Evolutionary conservation across 2,888 invertebrate species (phyloP).

Genomic region (Crocallis elinguaria): DNA sequence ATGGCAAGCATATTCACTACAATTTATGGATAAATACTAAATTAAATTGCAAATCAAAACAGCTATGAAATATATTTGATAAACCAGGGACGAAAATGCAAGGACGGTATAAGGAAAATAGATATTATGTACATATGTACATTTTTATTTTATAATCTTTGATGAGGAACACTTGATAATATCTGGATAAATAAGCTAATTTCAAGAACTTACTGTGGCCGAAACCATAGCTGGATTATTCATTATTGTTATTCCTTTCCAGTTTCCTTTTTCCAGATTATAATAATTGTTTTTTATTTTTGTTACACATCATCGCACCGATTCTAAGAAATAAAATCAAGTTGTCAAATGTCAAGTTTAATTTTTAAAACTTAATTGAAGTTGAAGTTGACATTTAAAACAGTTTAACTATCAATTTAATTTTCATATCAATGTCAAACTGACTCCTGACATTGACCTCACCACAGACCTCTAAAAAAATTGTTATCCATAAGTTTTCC

Average conservation of each 20-base stretch:
- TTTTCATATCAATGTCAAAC: not conserved
- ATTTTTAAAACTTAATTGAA: too few relatives aligned
- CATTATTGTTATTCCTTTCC: conserved; percentile 38
- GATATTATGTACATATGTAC: too few relatives aligned
- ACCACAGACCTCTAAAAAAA: too few relatives aligned
- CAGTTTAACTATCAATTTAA: not conserved
- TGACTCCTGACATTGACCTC: too few relatives aligned
- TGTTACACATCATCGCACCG: conserved; percentile 21
- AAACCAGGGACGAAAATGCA: not conserved
- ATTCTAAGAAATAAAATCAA: conserved; percentile 4
- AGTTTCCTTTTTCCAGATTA: not conserved
- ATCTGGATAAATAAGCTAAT: not conserved
- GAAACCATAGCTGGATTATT: conserved; percentile 74
- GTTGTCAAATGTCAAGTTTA: conserved; percentile 30
- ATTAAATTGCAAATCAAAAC: conserved; percentile 11
- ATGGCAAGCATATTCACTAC: not conserved
- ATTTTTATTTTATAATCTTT: too few relatives aligned
- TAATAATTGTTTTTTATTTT: conserved; percentile 5
- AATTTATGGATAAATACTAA: not conserved
- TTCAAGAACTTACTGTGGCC: conserved; percentile 69
- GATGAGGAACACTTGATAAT: not conserved
- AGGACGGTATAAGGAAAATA: not conserved
- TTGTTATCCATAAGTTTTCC: too few relatives aligned
- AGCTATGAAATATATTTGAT: not conserved
- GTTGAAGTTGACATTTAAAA: not conserved